phyloP scores from a whole-genome alignment of 2,113 vertebrate species.

The Rhea pennata region DNA sequence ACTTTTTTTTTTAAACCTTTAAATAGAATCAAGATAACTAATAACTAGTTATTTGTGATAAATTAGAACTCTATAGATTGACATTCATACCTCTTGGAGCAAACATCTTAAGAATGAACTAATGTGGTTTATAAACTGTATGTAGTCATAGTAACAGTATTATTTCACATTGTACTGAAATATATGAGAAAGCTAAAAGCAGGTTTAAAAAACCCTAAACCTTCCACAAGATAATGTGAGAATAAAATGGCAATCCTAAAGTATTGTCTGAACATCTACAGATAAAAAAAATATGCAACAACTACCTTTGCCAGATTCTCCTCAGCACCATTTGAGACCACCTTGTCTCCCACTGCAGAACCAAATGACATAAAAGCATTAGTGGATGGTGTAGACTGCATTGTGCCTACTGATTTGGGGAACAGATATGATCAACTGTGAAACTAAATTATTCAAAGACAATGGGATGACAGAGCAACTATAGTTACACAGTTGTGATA shows the following conservation, averaged over 20 bases:
- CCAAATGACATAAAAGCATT: background rate
- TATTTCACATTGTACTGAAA: background rate
- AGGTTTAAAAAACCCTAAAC: background rate
- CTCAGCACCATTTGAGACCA: background rate
- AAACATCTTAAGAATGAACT: background rate
- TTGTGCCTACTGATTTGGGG: background rate
- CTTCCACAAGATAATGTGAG: background rate
- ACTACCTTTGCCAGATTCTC: conserved; percentile 31
- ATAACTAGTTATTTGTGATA: background rate
- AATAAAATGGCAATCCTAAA: background rate
- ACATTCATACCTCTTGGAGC: background rate
- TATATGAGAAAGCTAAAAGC: background rate
- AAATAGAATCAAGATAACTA: background rate
- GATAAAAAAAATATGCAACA: background rate
- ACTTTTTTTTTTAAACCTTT: background rate
- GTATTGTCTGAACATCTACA: background rate
- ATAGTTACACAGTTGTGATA: background rate
- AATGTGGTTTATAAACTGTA: background rate
- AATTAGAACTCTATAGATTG: background rate
- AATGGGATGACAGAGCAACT: background rate
- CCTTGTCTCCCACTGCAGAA: conserved; percentile 3
- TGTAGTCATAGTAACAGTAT: background rate
- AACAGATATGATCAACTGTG: background rate
- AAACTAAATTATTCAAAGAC: background rate
- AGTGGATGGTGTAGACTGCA: background rate